A percentile compares a stretch with the other conserved stretches of the same genome.
Conservation (phyloP, 2,113 vertebrate species). For the Myxocyprinus asiaticus region DNA sequence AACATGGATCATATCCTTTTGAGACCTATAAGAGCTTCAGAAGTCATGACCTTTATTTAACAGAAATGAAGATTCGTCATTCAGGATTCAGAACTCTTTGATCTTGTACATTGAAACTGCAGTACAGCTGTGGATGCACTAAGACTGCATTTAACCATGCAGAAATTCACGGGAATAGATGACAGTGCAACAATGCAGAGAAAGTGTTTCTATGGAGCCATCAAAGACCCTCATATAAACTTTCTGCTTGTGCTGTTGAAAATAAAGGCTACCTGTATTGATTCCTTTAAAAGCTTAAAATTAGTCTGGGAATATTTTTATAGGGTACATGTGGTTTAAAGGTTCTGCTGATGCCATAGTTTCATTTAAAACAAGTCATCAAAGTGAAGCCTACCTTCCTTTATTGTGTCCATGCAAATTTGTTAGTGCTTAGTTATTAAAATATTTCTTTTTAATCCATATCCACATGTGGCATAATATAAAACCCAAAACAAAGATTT, state of each 20-base stretch:
- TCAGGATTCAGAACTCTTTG: background rate
- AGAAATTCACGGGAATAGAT: constrained; percentile 34
- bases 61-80: constrained; percentile 52
- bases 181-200: constrained; percentile 40
- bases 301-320: constrained; percentile 47
- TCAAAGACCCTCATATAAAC: constrained; percentile 39
- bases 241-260: constrained; percentile 43
- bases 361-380: constrained; percentile 45
- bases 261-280: constrained; percentile 23
- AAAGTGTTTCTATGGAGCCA: constrained; percentile 29
- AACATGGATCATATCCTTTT: constrained; percentile 40
- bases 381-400: constrained; percentile 16
- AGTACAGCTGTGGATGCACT: background rate
- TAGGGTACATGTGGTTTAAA: constrained; percentile 31
- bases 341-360: constrained; percentile 39
- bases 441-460: background rate
- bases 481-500: no score
- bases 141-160: background rate
- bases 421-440: background rate
- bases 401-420: constrained; percentile 20
- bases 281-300: constrained; percentile 44
- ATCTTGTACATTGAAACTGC: background rate
- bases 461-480: background rate
- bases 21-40: constrained; percentile 6
- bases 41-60: constrained; percentile 52